A percentile compares a stretch with the other conserved stretches of the same genome.
Conservation (phyloP, 2,888 invertebrate species). For the Galerucella nymphaeae region DNA sequence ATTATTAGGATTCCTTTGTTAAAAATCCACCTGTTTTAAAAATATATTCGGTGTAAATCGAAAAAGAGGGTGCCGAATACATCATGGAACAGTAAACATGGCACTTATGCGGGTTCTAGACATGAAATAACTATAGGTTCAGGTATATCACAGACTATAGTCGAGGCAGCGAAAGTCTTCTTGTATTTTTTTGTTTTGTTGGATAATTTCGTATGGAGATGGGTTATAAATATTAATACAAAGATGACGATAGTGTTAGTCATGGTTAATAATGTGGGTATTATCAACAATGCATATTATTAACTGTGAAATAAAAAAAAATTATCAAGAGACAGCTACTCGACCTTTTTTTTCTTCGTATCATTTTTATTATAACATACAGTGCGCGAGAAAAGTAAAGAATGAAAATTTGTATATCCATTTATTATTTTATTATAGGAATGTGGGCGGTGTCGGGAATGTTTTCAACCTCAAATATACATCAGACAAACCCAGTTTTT, state of each 20-base stretch:
- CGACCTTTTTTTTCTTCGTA: background rate
- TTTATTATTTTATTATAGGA: no score
- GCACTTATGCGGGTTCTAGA: background rate
- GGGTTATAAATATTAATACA: conserved; percentile 11
- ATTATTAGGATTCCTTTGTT: background rate
- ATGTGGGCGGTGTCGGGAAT: no score
- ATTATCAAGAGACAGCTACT: background rate
- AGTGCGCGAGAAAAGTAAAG: no score
- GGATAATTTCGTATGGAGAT: conserved; percentile 5
- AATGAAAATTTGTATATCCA: no score
- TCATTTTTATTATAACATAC: background rate
- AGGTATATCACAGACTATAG: background rate
- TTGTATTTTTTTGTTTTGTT: conserved; percentile 2
- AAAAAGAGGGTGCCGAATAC: conserved; percentile 1
- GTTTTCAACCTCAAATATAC: no score
- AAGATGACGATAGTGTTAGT: conserved; percentile 16
- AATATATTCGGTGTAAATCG: background rate
- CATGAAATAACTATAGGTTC: no score
- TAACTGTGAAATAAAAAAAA: background rate
- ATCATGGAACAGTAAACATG: background rate
- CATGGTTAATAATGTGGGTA: conserved; percentile 14
- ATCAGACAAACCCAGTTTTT: no score
- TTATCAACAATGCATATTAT: background rate
- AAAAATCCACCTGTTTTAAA: background rate
- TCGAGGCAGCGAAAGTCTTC: conserved; percentile 2